Evolutionary conservation across 2,113 vertebrate genomes (phyloP), one percentile per base, ranked within the genome.

Genomic region (Chaenocephalus aceratus): DNA sequence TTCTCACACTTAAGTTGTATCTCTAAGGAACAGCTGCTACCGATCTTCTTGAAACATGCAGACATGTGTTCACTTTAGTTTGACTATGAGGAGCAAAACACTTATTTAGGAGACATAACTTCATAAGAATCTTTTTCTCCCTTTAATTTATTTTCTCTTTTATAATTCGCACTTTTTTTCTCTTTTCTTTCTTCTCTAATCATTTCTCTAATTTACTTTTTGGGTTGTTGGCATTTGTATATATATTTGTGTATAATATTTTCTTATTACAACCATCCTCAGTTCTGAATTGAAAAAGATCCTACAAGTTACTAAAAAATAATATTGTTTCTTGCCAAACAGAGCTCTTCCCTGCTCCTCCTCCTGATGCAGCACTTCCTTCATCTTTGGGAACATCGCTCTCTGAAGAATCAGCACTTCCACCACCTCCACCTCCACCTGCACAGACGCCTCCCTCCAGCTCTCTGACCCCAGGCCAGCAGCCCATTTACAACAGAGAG

Each of bases 391-490:
- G 72, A 74, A 52, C 59, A 16, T 64, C 18, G 0, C 77, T 93
- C 77, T 80, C 62, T 68, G 83, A 92, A 0, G 94, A 92, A 0
- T 75, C 93, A 21, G 71, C 80, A 5, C 7, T 90, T 26, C 0
- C 91, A 45, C 82, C 88, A 18, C 86, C 83, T 60, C 88, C 85
- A 63, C 77, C 89, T 75, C 88, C 85, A 63, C 77, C 89, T 75
- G 79, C 53, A 34, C 64, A 81, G 16, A 81, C 60, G 1, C 73
- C 68, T 60, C 66, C 56, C 62, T 80, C 57, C 81, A 60, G 46
- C 14, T 58, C 75, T 68, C 44, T 74, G 77, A 85, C 80, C 72
- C 51, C 62, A 66, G 67, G 72, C 81, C 81, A 81, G 70, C 77
- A 79, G 66, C 54, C 74, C 53, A 2, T 58, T 85, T 63, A 76